Base-by-base conservation (phyloP, 2,888 invertebrate genomes). In the Venusia cambrica region DNA sequence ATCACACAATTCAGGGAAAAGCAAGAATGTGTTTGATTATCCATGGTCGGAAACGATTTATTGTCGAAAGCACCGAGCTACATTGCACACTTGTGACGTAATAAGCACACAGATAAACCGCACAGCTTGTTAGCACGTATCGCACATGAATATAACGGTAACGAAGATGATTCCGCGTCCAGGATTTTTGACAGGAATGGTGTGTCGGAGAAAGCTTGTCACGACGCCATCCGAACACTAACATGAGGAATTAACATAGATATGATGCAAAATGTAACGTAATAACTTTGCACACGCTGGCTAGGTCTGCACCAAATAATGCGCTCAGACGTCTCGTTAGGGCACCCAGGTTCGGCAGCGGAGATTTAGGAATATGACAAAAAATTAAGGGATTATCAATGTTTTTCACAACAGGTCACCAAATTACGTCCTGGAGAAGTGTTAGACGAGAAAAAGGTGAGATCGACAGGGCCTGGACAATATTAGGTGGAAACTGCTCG, bases 401-500 rank as follows among this genome's bases (percentile, higher is more conserved):
- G 45, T 85, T 84, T 81, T 85, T 79, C 76, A 81, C 72, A 79
- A 83, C 87, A 88, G 94, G 94, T 94, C 89, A 94, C 92, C 88
- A 94, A 95, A 92, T 94, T 96, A 87, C 95, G 96, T 70, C 96
- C 96, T 66, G 96, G 96, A 84, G 96, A 96, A 92, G 94, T 97
- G 84, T 87, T 95, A 89, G 95, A 95, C 89, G 96, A 96, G 83
- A 94, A 93, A 91, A 94, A 95, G 96, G 96, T 97, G 94, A 94
- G 85, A 83, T 75, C 71, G 70, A 73, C 73, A 79, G 81, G 80
- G 72, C 80, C 83, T 81, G 79, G 76, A 73, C 77, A 68, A 63
- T 75, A 75, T 75, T 81, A 83, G 83, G 80, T 78, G 81, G 83
- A 78, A 75, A 75, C 79, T 84, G 77, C 78, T 83, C 77, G 85